These are phyloP conservation scores for Caradrina kadenii DNA, from an alignment of 2,888 invertebrate species.

Conservation along the genomic window DNA sequence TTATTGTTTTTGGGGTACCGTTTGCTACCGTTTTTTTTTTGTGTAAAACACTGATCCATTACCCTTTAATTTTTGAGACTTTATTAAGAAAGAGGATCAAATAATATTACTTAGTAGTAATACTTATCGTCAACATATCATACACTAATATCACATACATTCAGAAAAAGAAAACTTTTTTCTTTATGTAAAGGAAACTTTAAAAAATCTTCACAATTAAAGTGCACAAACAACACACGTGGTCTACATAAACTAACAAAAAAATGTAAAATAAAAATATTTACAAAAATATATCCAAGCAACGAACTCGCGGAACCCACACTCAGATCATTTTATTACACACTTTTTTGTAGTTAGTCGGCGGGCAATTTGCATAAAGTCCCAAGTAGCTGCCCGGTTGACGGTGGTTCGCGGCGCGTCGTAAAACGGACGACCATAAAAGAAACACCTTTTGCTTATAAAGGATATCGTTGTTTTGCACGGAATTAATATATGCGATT, in stretches of 20 bases:
- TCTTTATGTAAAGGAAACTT: neutral
- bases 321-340: conserved; percentile 65
- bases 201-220: too few relatives aligned
- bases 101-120: too few relatives aligned
- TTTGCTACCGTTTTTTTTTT: conserved; percentile 24
- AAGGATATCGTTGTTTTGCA: conserved; percentile 70
- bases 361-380: conserved; percentile 83
- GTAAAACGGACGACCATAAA: conserved; percentile 85
- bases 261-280: neutral
- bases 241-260: neutral
- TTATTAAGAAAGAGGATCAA: too few relatives aligned
- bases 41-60: neutral
- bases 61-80: too few relatives aligned
- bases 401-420: conserved; percentile 73
- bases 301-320: conserved; percentile 55
- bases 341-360: conserved; percentile 74
- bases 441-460: conserved; percentile 83
- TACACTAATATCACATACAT: too few relatives aligned
- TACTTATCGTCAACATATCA: too few relatives aligned
- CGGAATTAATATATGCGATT: conserved; percentile 69
- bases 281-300: conserved; percentile 7
- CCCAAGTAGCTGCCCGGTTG: conserved; percentile 81
- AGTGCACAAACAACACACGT: too few relatives aligned
- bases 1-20: conserved; percentile 61
- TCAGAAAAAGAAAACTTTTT: neutral